phyloP scores from a whole-genome alignment of 2,888 invertebrate genomes.

The Eurytoma adleriae region DNA sequence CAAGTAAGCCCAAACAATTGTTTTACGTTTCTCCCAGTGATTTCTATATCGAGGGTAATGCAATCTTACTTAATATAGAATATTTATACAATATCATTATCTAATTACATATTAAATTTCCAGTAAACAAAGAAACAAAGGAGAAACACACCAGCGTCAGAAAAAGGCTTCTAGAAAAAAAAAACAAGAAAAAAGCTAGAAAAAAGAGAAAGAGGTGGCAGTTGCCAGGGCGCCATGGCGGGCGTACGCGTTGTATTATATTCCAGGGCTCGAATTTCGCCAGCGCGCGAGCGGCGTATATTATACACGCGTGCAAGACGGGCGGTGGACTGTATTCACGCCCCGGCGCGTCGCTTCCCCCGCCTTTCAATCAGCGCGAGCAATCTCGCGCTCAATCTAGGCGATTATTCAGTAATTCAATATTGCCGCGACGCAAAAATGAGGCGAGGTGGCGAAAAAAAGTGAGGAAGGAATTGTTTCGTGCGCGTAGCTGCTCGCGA shows the following conservation, averaged over 20 bases:
- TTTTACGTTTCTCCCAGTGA: too few species aligned
- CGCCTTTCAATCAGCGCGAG: slow-evolving; percentile 44
- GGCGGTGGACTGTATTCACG: not conserved
- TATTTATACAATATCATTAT: too few species aligned
- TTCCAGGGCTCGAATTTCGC: not conserved
- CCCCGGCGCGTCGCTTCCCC: not conserved
- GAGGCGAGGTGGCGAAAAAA: slow-evolving; percentile 21
- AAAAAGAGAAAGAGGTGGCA: not conserved
- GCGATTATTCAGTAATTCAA: slow-evolving; percentile 54
- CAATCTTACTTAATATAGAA: too few species aligned
- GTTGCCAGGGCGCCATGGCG: not conserved
- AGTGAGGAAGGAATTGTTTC: slow-evolving; percentile 10
- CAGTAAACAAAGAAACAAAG: too few species aligned
- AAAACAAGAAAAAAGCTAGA: too few species aligned
- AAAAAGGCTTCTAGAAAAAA: too few species aligned
- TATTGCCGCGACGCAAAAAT: slow-evolving; percentile 44
- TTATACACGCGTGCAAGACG: not conserved
- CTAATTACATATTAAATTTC: too few species aligned
- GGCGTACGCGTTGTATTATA: not conserved
- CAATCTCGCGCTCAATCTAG: slow-evolving; percentile 47
- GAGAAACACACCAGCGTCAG: too few species aligned
- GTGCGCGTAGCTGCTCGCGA: not conserved
- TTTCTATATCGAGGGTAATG: too few species aligned
- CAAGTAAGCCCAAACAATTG: too few species aligned
- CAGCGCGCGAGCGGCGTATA: not conserved